phyloP scores from a whole-genome alignment of 2,888 invertebrate genomes.

The Heliconius erato region DNA sequence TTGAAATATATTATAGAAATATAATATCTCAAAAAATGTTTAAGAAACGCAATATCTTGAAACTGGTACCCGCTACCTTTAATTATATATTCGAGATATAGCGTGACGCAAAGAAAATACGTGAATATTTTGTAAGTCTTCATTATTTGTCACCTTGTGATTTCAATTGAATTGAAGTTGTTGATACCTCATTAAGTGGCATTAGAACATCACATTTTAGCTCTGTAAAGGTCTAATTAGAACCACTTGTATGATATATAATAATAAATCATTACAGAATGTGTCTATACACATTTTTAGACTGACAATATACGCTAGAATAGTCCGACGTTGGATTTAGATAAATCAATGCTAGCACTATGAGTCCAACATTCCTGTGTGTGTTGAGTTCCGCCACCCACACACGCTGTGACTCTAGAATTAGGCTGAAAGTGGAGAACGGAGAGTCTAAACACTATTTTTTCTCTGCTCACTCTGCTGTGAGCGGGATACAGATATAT shows the following conservation, averaged over 20 bases:
- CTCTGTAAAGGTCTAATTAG: not conserved
- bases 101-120: no score
- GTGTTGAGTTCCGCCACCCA: no score
- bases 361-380: not conserved
- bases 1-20: no score
- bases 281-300: not conserved
- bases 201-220: not conserved
- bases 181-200: not conserved
- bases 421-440: no score
- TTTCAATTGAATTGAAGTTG: not conserved
- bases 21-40: not conserved
- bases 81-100: not conserved
- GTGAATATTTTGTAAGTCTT: not conserved
- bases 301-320: constrained; percentile 1
- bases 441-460: no score
- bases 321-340: not conserved
- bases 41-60: not conserved
- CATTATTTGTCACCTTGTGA: not conserved
- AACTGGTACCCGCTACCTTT: not conserved
- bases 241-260: not conserved
- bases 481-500: no score
- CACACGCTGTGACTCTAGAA: no score
- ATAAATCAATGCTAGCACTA: not conserved
- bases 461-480: no score
- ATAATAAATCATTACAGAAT: not conserved